These are phyloP conservation scores for Notolepis coatsorum DNA, from an alignment of 2,797 vertebrate species.

Conservation along the genomic window DNA sequence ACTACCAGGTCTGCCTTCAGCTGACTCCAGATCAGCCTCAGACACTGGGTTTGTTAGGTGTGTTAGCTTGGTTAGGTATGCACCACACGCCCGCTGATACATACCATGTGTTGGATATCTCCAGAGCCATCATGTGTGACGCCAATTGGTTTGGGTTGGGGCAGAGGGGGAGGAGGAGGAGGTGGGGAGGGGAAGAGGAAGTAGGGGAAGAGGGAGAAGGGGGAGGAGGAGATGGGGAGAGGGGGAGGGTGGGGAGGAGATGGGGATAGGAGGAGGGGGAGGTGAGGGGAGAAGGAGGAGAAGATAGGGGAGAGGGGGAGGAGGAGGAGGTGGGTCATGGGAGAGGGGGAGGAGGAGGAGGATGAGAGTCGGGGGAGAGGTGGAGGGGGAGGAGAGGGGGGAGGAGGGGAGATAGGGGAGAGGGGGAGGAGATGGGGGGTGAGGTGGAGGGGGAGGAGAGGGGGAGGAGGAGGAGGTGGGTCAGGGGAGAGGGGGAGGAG, in stretches of 20 bases:
- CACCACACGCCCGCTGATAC: conserved; percentile 34
- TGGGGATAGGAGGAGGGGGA: not conserved
- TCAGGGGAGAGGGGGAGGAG: not conserved
- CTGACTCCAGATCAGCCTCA: no score
- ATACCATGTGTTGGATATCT: conserved; percentile 40
- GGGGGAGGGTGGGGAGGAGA: not conserved
- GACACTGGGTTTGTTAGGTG: no score
- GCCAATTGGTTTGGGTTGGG: conserved; percentile 12
- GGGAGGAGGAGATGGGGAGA: not conserved
- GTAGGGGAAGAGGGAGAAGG: no score
- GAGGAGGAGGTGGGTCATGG: no score
- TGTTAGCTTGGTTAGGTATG: conserved; percentile 46
- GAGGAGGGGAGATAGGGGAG: no score
- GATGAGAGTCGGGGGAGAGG: not conserved
- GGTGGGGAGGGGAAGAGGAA: not conserved
- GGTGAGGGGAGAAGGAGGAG: not conserved
- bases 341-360: not conserved
- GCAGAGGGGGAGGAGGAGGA: not conserved
- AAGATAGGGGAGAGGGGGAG: no score
- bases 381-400: not conserved
- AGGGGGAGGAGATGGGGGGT: no score
- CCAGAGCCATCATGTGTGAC: conserved; percentile 23
- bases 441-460: not conserved
- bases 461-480: not conserved
- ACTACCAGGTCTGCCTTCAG: conserved; percentile 26